Base-by-base conservation (phyloP, 2,888 invertebrate species). In the Pseudoips prasinana region DNA sequence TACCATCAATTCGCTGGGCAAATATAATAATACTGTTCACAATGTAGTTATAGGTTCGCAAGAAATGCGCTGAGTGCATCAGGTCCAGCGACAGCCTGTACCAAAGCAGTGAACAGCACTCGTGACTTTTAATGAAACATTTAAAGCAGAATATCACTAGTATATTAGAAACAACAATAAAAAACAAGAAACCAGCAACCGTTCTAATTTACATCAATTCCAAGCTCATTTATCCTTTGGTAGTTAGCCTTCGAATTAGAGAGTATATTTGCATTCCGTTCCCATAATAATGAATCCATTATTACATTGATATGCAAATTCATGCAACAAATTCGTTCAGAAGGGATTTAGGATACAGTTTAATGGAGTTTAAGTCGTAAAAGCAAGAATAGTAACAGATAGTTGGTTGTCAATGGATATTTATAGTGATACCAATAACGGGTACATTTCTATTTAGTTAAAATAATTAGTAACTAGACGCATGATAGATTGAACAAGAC, bases 301-400 rank as follows among this genome's bases (percentile, higher is more conserved):
- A 73, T 68, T 65, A 65, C 64, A 71, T 70, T 72, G 61, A 68
- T 67, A 78, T 74, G 77, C 61, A 75, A 79, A 77, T 78, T 42
- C 46, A 72, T 73, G 69, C 75, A 73, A 69, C 73, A 66, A 73
- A 73, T 72, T 68, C 58, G 62, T 59, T 64, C 51, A 46, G 25
- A 60, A 65, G 65, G 68, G 67, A 68, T 67, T 73, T 66, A 68
- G 63, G 56, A 58, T 67, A 62, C 57, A 54, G 46, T 62, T 68
- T 44, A 48, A 57, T 55, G 48, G 55, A 47, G 55, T 58, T 59
- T 50, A 46, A 40, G 34, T 37, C 42, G 45, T 48, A 41, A 27
- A 39, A 44, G 33, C 40, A 43, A 10, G 32, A 28, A 32, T 26
- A 17, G 31, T 19, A 1, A 30, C 19, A 22, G 7, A 24, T 10